phyloP scores from a whole-genome alignment of 2,888 invertebrate species.

The Epinotia bilunana region DNA sequence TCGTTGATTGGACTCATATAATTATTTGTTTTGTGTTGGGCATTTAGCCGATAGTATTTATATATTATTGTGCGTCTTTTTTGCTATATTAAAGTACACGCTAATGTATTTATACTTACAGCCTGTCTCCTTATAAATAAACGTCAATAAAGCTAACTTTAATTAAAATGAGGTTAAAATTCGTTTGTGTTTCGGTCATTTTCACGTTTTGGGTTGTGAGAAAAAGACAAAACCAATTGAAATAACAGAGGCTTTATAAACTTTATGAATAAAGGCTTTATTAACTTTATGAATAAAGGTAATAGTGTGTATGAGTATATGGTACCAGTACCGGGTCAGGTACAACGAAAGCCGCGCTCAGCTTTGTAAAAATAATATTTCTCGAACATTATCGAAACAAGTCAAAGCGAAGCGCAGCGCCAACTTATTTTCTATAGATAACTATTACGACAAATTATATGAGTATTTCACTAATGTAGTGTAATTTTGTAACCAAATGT shows the following conservation, averaged over 20 bases:
- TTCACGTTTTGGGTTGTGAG: not conserved
- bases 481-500: constrained; percentile 63
- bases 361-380: not conserved
- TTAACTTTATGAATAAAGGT: too few species aligned
- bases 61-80: constrained; percentile 6
- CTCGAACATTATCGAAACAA: not conserved
- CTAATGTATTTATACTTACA: not conserved
- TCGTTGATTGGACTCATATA: constrained; percentile 13
- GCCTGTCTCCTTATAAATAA: too few species aligned
- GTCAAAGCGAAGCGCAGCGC: constrained; percentile 7
- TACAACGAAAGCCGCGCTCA: constrained; percentile 2
- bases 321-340: not conserved
- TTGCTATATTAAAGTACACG: not conserved
- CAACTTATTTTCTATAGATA: constrained; percentile 25
- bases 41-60: not conserved
- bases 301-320: not conserved
- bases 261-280: not conserved
- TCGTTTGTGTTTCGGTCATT: not conserved
- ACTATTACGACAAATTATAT: constrained; percentile 35
- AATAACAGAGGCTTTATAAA: not conserved
- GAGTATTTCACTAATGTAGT: constrained; percentile 51
- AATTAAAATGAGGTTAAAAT: not conserved
- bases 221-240: not conserved
- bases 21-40: constrained; percentile 1
- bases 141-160: too few species aligned